Base-by-base conservation (phyloP, 1,140 invertebrate genomes). In the Akabosia matsudoensis region DNA sequence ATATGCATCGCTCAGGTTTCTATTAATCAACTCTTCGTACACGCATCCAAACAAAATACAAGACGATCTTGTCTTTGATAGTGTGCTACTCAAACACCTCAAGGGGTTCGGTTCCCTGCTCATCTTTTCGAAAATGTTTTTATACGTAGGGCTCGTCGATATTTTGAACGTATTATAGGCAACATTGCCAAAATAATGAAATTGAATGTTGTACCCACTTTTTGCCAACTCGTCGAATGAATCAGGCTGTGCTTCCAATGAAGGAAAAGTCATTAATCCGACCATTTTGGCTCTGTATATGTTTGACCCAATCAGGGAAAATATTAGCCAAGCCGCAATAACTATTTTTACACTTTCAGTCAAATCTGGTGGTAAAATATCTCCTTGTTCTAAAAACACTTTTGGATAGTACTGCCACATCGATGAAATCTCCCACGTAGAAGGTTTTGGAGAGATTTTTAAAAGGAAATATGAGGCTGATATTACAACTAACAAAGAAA, bases 231-330 rank as follows among this genome's bases (percentile, higher is more conserved):
- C 33, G 3, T 72, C 70, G 24, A 37, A 72, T 2, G 70, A 37
- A 16, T 7, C 16, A 1, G 70, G 70, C 10, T 4, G 1, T 7
- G 33, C 16, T 45, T 72, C 70, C 2, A 13, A 45, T 4, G 45
- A 14, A 13, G 70, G 70, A 45, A 72, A 72, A 37, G 70, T 51
- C 33, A 72, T 34, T 22, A 72, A 72, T 45, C 33, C 26, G 18
- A 72, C 70, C 70, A 72, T 72, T 45, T 72, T 72, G 3, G 70
- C 33, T 72, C 70, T 72, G 33, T 45, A 72, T 7, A 72, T 16
- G 22, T 7, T 67, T 31, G 61, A 4, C 13, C 61, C 61, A 30
- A 67, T 67, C n/a, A 67, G 14, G 1, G 61, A 24, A 22, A 67
- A 67, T 3, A 67, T 24, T 4, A 67, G 61, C 61, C 61, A 67